Conservation (phyloP, 2,797 vertebrate species). For the Mormyrus hasselquistii region DNA sequence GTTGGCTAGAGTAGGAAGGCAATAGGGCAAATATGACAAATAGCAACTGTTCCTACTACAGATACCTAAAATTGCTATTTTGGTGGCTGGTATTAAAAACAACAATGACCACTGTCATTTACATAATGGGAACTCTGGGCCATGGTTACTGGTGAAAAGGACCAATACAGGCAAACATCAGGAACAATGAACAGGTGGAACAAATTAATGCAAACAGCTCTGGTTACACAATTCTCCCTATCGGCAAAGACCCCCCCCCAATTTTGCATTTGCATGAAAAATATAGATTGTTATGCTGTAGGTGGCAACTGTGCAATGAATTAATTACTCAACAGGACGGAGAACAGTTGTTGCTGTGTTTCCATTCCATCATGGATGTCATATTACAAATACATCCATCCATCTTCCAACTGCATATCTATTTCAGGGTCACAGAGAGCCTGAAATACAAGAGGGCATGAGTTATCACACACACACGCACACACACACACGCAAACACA, state of each 20-base stretch:
- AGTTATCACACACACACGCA: neutral
- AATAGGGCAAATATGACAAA: neutral
- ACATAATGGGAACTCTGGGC: neutral
- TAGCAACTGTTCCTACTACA: neutral
- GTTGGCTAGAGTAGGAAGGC: neutral
- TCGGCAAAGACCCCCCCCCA: neutral
- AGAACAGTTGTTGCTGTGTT: slow-evolving; percentile 8
- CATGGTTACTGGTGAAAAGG: neutral
- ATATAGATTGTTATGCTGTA: slow-evolving; percentile 5
- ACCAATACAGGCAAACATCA: neutral
- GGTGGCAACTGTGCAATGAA: neutral
- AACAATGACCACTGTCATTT: neutral
- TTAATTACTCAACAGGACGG: neutral
- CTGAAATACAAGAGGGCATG: neutral
- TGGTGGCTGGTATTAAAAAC: neutral
- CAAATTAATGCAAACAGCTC: neutral
- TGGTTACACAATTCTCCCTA: neutral
- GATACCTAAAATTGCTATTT: neutral
- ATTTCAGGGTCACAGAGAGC: neutral
- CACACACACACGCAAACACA: no score
- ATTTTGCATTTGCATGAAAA: neutral
- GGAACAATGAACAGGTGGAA: neutral
- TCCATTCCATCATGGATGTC: neutral
- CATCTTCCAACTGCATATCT: neutral
- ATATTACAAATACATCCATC: neutral